phyloP scores from a whole-genome alignment of 92 coral and sea anemone genomes.

The Porites evermanni region DNA sequence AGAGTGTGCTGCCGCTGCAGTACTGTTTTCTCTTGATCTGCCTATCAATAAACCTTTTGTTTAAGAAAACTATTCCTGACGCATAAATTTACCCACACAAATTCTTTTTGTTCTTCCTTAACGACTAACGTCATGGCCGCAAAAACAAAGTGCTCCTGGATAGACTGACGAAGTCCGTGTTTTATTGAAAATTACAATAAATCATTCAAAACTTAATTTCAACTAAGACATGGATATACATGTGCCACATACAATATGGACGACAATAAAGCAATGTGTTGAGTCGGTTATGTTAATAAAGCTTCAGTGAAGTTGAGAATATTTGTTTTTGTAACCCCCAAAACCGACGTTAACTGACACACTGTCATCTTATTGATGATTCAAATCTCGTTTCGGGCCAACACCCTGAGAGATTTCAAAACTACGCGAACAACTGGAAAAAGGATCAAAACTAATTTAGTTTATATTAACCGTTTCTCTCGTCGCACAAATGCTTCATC shows the following conservation, averaged over 20 bases:
- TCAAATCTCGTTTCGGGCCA: constrained; percentile 1
- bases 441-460: background rate
- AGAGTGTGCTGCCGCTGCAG: background rate
- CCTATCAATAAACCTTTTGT: constrained; percentile 35
- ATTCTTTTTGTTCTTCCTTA: background rate
- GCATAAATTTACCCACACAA: constrained; percentile 15
- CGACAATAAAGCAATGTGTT: constrained; percentile 4
- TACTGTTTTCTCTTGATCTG: background rate
- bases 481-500: too few relatives aligned
- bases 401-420: background rate
- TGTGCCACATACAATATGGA: background rate
- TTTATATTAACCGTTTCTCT: background rate
- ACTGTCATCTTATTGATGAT: constrained; percentile 4
- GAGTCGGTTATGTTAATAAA: constrained; percentile 2
- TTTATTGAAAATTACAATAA: background rate
- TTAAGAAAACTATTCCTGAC: background rate
- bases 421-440: background rate
- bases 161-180: too few relatives aligned
- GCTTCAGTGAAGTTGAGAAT: constrained; percentile 3
- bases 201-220: background rate
- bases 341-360: background rate
- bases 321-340: constrained; percentile 30
- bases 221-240: background rate
- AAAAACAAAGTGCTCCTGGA: background rate
- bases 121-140: constrained; percentile 16